Evolutionary conservation across 2,888 invertebrate species (phyloP), one percentile per base, ranked within the genome.

Genomic region (Apodemia mormo): DNA sequence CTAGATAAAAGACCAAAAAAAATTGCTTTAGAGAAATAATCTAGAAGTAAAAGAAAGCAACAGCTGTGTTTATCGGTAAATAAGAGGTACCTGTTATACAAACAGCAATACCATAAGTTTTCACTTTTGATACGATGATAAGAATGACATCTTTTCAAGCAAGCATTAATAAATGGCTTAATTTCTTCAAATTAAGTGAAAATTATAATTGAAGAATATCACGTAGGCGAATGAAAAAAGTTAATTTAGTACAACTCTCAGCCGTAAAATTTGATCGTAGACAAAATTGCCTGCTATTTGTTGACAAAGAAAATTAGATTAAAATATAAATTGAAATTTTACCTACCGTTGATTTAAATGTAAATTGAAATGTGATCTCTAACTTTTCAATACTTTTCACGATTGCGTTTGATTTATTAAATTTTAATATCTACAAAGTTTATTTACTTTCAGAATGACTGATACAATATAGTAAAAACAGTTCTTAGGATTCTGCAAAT

Each of bases 291-390:
- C 71, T 37, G 52, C 70, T 72, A 68, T 71, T 71, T 71, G 72
- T 72, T 71, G 70, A 72, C 73, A 71, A 71, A 72, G 66, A 64
- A 74, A 71, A 74, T 74, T 70, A 74, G 67, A 74, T 74, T 70
- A 66, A 54, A 67, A 66, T 66, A 64, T 67, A 69, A 67, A 69
- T 67, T 68, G 65, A 65, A 68, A 67, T 67, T 64, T 67, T 54
- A 68, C 56, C 65, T 65, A 65, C 22, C 54, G 37, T 52, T 43
- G 40, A 67, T 56, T 67, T 40, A 67, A 67, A 40, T 45, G 67
- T 67, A 12, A 58, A 58, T 58, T 56, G 40, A 67, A 67, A 56
- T 56, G 58, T 67, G 37, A 30, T 66, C 65, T 69, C 30, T 66
- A n/a, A 66, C n/a, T 40, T 56, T 56, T 43, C 40, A 64, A 54